Percentiles rank a stretch among this genome's conserved stretches.
Evolutionary conservation across 1,140 invertebrate genomes (phyloP).

Genomic region (Zophobas atratus): DNA sequence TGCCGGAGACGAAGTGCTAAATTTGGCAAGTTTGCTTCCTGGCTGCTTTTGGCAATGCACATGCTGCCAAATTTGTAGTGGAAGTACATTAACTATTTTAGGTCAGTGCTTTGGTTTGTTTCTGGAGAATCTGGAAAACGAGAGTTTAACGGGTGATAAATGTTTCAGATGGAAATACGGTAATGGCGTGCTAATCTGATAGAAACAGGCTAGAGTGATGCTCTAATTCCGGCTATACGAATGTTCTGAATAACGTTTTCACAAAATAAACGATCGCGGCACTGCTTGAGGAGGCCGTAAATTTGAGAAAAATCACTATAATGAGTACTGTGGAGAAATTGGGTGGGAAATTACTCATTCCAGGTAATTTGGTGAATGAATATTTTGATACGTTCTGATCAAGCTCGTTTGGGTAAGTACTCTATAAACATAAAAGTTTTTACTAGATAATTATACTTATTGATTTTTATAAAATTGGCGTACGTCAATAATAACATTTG

Average conservation of each 20-base stretch:
- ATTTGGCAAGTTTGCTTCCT: not conserved
- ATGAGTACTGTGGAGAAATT: too few species aligned
- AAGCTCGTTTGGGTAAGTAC: too few species aligned
- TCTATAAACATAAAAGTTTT: too few species aligned
- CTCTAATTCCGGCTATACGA: slow-evolving; percentile 28
- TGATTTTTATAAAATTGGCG: too few species aligned
- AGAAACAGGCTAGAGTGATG: slow-evolving; percentile 31
- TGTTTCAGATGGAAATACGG: slow-evolving; percentile 42
- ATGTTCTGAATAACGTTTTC: slow-evolving; percentile 17
- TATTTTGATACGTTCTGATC: too few species aligned
- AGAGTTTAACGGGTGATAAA: slow-evolving; percentile 42
- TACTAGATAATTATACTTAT: too few species aligned
- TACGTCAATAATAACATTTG: too few species aligned
- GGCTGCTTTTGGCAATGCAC: not conserved
- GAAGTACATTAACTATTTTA: slow-evolving; percentile 15
- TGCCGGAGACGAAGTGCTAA: too few species aligned
- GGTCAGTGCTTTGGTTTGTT: slow-evolving; percentile 21
- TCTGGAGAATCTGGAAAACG: slow-evolving; percentile 27
- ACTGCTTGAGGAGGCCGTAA: slow-evolving; percentile 4
- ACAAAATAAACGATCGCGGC: slow-evolving; percentile 5
- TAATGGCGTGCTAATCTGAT: slow-evolving; percentile 41
- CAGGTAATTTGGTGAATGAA: too few species aligned
- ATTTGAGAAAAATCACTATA: not conserved
- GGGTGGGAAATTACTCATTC: too few species aligned
- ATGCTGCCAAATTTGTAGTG: slow-evolving; percentile 8